phyloP scores from a whole-genome alignment of 2,797 vertebrate genomes.

The Silurus lanzhouensis region DNA sequence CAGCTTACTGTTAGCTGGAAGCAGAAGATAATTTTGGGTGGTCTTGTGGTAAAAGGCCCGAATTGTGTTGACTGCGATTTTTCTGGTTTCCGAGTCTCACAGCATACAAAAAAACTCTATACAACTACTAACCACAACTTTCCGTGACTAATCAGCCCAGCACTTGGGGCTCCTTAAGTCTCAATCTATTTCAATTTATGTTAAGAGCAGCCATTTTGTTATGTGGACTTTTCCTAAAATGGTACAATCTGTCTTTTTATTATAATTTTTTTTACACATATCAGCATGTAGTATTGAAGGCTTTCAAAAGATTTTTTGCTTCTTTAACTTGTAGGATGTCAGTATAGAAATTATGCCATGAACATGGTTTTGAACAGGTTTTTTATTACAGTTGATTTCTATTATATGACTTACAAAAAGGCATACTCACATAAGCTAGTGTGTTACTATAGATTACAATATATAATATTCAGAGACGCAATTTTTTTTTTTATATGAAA shows the following conservation, averaged over 20 bases:
- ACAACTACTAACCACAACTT: conserved; percentile 2
- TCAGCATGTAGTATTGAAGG: background rate
- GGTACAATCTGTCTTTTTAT: background rate
- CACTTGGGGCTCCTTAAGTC: conserved; percentile 7
- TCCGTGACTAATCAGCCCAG: conserved; percentile 33
- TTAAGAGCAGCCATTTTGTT: conserved; percentile 25
- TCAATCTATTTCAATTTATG: conserved; percentile 21
- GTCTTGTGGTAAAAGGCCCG: background rate
- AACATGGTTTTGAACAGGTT: background rate
- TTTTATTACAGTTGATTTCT: background rate
- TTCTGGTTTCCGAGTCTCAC: background rate
- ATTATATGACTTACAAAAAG: background rate
- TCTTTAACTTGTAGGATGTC: conserved; percentile 11
- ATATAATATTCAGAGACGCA: background rate
- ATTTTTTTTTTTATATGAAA: too few relatives aligned
- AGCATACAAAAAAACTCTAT: background rate
- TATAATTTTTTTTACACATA: background rate
- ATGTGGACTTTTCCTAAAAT: background rate
- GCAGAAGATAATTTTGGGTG: conserved; percentile 10
- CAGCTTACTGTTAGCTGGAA: conserved; percentile 3
- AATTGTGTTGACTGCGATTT: background rate
- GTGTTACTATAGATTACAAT: background rate
- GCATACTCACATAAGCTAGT: background rate
- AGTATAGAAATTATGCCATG: background rate
- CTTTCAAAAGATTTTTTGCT: background rate